Evolutionary conservation across 2,113 vertebrate genomes (phyloP).

Genomic region (Indri indri): DNA sequence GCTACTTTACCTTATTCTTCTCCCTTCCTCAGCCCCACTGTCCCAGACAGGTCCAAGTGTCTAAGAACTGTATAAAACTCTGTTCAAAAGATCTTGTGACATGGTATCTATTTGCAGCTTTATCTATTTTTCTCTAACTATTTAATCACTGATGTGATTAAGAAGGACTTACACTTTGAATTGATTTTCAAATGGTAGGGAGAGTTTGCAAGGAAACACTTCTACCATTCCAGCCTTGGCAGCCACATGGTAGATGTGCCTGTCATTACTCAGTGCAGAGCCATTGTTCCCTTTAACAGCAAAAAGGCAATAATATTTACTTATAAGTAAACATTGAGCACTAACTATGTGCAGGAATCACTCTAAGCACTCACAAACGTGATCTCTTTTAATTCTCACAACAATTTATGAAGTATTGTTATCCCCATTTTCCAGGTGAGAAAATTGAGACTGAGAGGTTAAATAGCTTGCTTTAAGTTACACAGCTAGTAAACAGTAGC

Average conservation of each 20-base stretch:
- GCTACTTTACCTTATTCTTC: background rate
- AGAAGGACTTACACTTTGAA: background rate
- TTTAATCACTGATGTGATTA: constrained; percentile 21
- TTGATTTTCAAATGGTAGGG: background rate
- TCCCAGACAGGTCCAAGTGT: background rate
- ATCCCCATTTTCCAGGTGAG: background rate
- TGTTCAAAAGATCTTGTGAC: constrained; percentile 23
- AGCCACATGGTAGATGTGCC: background rate
- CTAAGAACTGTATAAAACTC: background rate
- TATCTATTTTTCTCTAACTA: background rate
- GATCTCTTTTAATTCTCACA: background rate
- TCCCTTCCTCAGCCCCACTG: background rate
- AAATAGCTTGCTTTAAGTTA: background rate
- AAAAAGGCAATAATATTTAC: background rate
- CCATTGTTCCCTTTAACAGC: background rate
- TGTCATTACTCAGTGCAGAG: background rate
- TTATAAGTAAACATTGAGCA: background rate
- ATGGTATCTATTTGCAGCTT: constrained; percentile 35
- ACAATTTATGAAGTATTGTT: background rate
- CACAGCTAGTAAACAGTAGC: background rate
- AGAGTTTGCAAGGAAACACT: background rate
- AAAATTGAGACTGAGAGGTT: background rate
- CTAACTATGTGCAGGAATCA: background rate
- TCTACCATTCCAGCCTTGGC: background rate
- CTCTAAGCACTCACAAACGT: background rate